phyloP scores from a whole-genome alignment of 1,140 invertebrate genomes.

The Neotoxoptera formosana region DNA sequence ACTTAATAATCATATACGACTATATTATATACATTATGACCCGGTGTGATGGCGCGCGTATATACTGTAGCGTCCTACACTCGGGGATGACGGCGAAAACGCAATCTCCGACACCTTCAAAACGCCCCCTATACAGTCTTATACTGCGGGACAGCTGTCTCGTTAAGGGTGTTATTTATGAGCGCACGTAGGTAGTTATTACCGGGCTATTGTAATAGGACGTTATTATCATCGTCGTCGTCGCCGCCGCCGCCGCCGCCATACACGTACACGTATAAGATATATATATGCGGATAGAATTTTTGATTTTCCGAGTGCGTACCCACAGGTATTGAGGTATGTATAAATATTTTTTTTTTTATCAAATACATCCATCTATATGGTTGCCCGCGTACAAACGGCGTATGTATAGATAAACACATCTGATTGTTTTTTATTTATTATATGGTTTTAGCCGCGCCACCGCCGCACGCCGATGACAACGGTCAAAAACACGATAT shows the following conservation, averaged over 20 bases:
- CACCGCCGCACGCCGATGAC: background rate
- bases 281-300: background rate
- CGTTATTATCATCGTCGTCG: conserved; percentile 49
- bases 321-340: background rate
- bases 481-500: background rate
- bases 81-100: conserved; percentile 21
- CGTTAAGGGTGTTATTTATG: conserved; percentile 58
- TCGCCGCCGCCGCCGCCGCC: background rate
- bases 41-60: background rate
- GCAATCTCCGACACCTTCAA: conserved; percentile 51
- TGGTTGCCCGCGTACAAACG: background rate
- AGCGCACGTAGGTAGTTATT: conserved; percentile 50
- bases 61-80: background rate
- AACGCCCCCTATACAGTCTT: conserved; percentile 35
- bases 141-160: conserved; percentile 49
- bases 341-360: conserved; percentile 31
- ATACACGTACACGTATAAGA: background rate
- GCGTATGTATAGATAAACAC: background rate
- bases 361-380: conserved; percentile 18
- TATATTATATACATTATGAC: background rate
- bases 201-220: conserved; percentile 49
- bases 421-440: conserved; percentile 35
- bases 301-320: conserved; percentile 3
- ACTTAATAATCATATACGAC: background rate
- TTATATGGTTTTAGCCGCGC: background rate